Evolutionary conservation across 1,140 invertebrate species (phyloP).

Genomic region (Bombus turneri): DNA sequence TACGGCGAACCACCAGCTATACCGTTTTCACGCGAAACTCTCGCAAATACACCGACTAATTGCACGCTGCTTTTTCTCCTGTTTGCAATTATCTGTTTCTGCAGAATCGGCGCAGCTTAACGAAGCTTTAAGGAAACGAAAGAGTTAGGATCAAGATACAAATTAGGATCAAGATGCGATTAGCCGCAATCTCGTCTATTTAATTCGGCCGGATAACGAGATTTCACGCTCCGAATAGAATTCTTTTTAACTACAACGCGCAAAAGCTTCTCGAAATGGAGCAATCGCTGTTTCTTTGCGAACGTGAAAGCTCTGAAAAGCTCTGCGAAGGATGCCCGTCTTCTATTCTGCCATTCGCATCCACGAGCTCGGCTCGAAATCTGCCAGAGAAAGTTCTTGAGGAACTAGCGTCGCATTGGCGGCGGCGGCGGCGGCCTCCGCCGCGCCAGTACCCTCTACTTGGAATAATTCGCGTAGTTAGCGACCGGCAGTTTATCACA

Average conservation of each 20-base stretch:
- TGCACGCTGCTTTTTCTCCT: no score
- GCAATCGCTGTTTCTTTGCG: neutral
- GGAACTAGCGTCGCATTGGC: constrained; percentile 38
- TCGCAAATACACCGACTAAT: neutral
- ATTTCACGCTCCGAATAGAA: neutral
- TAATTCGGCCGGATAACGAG: constrained; percentile 25
- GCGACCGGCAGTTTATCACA: constrained; percentile 72
- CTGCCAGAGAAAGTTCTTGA: constrained; percentile 57
- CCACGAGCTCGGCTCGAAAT: constrained; percentile 22
- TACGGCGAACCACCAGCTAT: neutral
- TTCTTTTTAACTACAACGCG: neutral
- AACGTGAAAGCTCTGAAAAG: neutral
- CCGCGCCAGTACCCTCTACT: constrained; percentile 61
- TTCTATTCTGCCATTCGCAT: neutral
- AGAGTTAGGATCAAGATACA: neutral
- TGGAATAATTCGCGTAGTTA: constrained; percentile 77
- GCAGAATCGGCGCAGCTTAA: constrained; percentile 6
- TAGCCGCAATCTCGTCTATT: constrained; percentile 11
- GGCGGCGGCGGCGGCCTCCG: constrained; percentile 26
- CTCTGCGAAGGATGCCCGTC: neutral
- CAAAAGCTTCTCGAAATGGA: neutral
- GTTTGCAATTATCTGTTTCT: neutral
- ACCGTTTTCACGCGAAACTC: neutral
- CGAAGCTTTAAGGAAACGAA: constrained; percentile 12
- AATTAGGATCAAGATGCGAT: constrained; percentile 26